Percentiles rank a stretch among this genome's conserved stretches.
phyloP scores from a whole-genome alignment of 2,888 invertebrate species.

The Meteorus cinctellus region DNA sequence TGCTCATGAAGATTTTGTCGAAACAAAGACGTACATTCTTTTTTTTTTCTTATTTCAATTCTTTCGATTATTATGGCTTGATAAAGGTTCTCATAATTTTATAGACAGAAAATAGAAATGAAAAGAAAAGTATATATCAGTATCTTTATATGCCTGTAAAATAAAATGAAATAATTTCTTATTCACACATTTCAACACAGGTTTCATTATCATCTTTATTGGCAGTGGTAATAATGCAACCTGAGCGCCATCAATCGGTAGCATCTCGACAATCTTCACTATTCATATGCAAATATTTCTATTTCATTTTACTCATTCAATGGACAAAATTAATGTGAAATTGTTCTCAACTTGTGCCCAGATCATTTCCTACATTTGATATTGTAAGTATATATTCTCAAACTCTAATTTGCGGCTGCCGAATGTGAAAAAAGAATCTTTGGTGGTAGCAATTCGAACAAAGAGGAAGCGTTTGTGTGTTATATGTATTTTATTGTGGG shows the following conservation, averaged over 20 bases:
- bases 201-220: background rate
- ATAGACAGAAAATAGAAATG: too few species aligned
- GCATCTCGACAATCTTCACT: slow-evolving; percentile 4
- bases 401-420: slow-evolving; percentile 4
- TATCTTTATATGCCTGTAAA: too few species aligned
- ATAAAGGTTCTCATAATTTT: too few species aligned
- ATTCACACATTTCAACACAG: too few species aligned
- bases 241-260: slow-evolving; percentile 9
- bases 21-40: too few species aligned
- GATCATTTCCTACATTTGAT: background rate
- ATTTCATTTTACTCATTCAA: background rate
- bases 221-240: slow-evolving; percentile 6
- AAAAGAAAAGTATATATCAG: too few species aligned
- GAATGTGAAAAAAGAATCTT: slow-evolving; percentile 2
- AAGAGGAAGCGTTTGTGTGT: background rate
- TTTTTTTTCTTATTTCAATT: too few species aligned
- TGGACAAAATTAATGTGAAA: slow-evolving; percentile 4
- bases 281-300: background rate
- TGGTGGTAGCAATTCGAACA: slow-evolving; percentile 29
- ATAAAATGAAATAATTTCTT: too few species aligned
- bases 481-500: background rate
- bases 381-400: slow-evolving; percentile 5
- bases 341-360: slow-evolving; percentile 37
- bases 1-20: too few species aligned
- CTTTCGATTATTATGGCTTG: too few species aligned